phyloP scores from a whole-genome alignment of 2,113 vertebrate species.

The Nanger granti region DNA sequence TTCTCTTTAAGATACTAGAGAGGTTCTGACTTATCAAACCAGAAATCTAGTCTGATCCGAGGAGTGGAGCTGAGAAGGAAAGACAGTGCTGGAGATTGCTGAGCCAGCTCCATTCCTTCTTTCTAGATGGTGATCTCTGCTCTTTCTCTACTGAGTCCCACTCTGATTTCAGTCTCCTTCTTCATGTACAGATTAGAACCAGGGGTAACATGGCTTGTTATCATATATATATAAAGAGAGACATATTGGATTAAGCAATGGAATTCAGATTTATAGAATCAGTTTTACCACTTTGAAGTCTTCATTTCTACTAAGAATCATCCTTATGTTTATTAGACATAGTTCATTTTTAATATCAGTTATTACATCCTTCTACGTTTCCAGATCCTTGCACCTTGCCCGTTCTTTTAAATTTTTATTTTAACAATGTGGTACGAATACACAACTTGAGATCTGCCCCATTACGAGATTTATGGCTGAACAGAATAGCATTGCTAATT shows the following conservation, averaged over 20 bases:
- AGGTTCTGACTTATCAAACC: not conserved
- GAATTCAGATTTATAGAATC: not conserved
- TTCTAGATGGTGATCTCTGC: not conserved
- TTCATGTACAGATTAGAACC: not conserved
- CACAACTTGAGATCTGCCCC: not conserved
- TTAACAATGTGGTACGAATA: not conserved
- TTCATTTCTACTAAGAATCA: not conserved
- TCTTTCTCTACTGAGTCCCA: not conserved
- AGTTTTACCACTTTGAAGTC: not conserved
- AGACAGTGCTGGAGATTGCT: not conserved
- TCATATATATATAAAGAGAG: not conserved
- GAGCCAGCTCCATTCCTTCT: accelerated
- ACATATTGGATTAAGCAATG: not conserved
- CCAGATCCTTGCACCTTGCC: not conserved
- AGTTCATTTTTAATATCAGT: not conserved
- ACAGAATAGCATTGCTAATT: not conserved
- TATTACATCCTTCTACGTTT: not conserved
- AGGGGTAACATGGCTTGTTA: not conserved
- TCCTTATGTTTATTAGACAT: not conserved
- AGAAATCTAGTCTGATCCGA: not conserved
- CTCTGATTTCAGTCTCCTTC: not conserved
- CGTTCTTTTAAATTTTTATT: not conserved
- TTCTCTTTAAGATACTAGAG: not conserved
- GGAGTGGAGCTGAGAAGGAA: accelerated
- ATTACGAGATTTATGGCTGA: not conserved